These are phyloP conservation scores for Callithrix jacchus DNA, from an alignment of 2,113 vertebrate genomes.

Conservation along the genomic window DNA sequence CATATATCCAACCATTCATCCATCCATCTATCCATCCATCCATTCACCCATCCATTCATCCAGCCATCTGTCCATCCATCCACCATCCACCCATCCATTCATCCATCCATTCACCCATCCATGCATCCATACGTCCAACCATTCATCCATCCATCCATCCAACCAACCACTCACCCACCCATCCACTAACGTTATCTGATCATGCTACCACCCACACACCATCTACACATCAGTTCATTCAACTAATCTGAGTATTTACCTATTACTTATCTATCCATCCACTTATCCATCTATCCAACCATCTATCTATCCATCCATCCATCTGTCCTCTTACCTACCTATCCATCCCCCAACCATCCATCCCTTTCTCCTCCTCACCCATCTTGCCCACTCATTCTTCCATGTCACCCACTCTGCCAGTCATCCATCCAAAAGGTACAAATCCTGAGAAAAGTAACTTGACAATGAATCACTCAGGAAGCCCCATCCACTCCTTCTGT, in stretches of 20 bases:
- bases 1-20: background rate
- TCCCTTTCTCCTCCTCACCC: background rate
- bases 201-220: too few relatives aligned
- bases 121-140: background rate
- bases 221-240: too few relatives aligned
- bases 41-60: too few relatives aligned
- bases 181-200: too few relatives aligned
- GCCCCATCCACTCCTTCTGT: background rate
- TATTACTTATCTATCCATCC: too few relatives aligned
- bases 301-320: too few relatives aligned
- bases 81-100: background rate
- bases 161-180: background rate
- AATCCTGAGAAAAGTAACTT: background rate
- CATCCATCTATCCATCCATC: background rate
- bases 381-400: background rate
- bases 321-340: too few relatives aligned
- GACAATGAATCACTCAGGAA: background rate
- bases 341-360: too few relatives aligned
- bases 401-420: background rate
- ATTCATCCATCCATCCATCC: background rate
- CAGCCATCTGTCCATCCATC: too few relatives aligned
- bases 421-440: background rate
- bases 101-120: background rate
- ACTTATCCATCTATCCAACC: too few relatives aligned
- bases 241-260: too few relatives aligned